Percentiles rank a stretch among this genome's conserved stretches.
Conservation (phyloP, 2,113 vertebrate species). For the Pleuronectes platessa region DNA sequence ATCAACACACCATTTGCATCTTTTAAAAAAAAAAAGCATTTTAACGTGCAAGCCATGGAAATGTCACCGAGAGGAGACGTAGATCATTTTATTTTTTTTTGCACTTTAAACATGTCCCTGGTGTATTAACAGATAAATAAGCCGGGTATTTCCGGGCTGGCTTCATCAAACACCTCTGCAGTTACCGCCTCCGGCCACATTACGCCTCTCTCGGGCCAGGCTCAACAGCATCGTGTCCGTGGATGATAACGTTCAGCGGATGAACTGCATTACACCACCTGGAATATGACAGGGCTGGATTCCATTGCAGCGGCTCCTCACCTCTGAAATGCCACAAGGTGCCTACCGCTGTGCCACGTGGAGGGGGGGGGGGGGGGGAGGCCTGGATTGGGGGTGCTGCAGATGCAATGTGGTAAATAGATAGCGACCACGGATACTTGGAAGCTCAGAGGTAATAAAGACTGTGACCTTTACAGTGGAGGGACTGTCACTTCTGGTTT, state of each 20-base stretch:
- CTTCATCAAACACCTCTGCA: neutral
- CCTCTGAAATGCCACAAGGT: conserved; percentile 68
- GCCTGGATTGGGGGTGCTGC: neutral
- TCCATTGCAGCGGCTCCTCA: conserved; percentile 26
- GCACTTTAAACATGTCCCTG: neutral
- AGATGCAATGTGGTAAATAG: conserved; percentile 24
- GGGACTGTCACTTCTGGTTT: conserved; percentile 65
- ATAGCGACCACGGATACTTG: conserved; percentile 14
- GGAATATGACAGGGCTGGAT: conserved; percentile 31
- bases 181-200: conserved; percentile 1
- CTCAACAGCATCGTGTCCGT: neutral
- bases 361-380: conserved; percentile 23
- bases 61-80: neutral
- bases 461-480: conserved; percentile 72
- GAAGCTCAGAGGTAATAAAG: conserved; percentile 38
- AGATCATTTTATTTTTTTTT: too few relatives aligned
- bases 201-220: neutral
- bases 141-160: conserved; percentile 1
- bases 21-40: neutral
- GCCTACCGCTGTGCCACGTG: conserved; percentile 52
- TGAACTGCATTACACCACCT: conserved; percentile 14
- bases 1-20: conserved; percentile 19
- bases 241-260: conserved; percentile 26
- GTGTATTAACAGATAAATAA: conserved; percentile 14
- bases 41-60: neutral